Evolutionary conservation across 2,888 invertebrate species (phyloP), one percentile per base, ranked within the genome.

Genomic region (Drosophila lacicola): DNA sequence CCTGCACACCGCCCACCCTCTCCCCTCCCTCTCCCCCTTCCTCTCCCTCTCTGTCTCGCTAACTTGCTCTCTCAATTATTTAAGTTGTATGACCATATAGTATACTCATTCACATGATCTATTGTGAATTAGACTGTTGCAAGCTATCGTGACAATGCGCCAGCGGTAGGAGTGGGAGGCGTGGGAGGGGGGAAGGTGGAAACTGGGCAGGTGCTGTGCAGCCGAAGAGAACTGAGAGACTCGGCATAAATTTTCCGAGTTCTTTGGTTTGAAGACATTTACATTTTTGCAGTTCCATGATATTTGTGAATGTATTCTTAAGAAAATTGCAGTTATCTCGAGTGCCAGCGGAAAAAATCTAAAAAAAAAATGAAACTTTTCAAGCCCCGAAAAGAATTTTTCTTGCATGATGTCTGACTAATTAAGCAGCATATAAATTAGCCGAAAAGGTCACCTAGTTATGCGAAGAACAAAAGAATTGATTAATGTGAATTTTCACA

Each of bases 401-500:
- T 41, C 53, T 63, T 70, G 65, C 51, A 65, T 75, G 61, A 44
- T 64, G 14, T 51, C 11, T 25, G 25, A 21, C 36, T 69, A 81
- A 86, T 82, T 80, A 76, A 64, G 54, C 64, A 54, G 61, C 58
- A 81, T 71, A 87, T 73, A 71, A 84, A 85, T 77, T 80, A 56
- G 63, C 14, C 58, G 45, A 74, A 78, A 88, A 78, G 80, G 74
- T 83, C 86, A 86, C 86, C 83, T 74, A 83, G 74, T 74, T 83
- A 41, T 67, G 54, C 53, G 29, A 51, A 70, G 72, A 87, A 88
- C 89, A 85, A 88, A 79, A 77, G 84, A 86, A 87, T 88, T 87
- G 86, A 88, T 83, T 83, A 83, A 83, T 83, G 70, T 36, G 81
- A 83, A 74, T 62, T 72, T 88, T 80, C 88, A 64, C 86, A 80